These are phyloP conservation scores for Oryzias dopingdopingensis DNA, from an alignment of 2,797 vertebrate species.

Conservation along the genomic window DNA sequence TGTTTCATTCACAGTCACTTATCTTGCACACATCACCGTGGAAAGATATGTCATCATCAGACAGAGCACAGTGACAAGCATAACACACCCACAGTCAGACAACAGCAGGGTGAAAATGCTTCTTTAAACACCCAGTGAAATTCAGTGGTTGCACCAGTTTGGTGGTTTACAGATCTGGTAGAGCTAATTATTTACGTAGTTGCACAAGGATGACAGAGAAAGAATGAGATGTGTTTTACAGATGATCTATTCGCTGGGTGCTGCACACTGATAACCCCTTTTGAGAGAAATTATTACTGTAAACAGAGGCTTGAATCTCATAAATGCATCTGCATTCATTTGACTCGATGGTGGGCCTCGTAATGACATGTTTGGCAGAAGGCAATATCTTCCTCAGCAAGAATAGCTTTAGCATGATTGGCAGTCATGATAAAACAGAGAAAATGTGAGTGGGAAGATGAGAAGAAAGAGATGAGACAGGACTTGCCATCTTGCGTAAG, in stretches of 20 bases:
- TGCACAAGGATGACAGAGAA: conserved; percentile 34
- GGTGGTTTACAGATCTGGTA: conserved; percentile 33
- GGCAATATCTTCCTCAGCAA: conserved; percentile 46
- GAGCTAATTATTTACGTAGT: conserved; percentile 58
- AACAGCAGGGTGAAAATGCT: conserved; percentile 35
- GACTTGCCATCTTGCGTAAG: conserved; percentile 45
- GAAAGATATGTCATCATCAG: conserved; percentile 41
- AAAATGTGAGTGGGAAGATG: conserved; percentile 8
- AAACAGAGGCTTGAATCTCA: conserved; percentile 73
- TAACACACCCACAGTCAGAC: conserved; percentile 38
- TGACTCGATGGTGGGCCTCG: conserved; percentile 51
- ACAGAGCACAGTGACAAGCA: conserved; percentile 22
- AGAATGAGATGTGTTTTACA: conserved; percentile 67
- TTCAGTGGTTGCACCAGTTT: conserved; percentile 48
- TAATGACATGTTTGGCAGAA: conserved; percentile 31
- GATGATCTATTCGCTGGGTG: conserved; percentile 67
- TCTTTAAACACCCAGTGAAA: conserved; percentile 52
- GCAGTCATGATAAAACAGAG: conserved; percentile 20
- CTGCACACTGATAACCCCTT: conserved; percentile 51
- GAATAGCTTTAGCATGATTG: conserved; percentile 20
- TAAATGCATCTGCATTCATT: conserved; percentile 75
- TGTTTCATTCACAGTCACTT: conserved; percentile 51
- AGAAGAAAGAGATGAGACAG: conserved; percentile 16
- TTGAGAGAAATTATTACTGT: conserved; percentile 65
- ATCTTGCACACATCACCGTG: conserved; percentile 43